These are phyloP conservation scores for Watsonalla binaria DNA, from an alignment of 2,888 invertebrate genomes.

Conservation along the genomic window DNA sequence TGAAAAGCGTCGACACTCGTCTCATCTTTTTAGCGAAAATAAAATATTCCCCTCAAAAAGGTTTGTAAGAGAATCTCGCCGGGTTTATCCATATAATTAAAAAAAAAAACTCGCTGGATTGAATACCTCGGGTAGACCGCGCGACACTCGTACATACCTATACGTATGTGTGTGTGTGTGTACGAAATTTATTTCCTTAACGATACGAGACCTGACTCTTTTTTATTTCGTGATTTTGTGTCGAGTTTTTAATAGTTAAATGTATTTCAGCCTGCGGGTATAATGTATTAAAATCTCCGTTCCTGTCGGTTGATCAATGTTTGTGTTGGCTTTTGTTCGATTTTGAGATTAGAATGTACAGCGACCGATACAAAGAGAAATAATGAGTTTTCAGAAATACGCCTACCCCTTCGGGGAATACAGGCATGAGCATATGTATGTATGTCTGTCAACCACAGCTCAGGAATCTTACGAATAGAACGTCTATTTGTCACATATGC, in stretches of 20 bases:
- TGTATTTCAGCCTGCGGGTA: conserved; percentile 12
- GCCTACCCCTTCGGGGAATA: too few relatives aligned
- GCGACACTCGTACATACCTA: conserved; percentile 14
- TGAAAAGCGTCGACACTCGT: conserved; percentile 9
- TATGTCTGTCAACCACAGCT: too few relatives aligned
- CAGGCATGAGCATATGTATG: too few relatives aligned
- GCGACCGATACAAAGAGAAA: too few relatives aligned
- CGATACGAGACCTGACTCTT: conserved; percentile 39
- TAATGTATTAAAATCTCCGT: conserved; percentile 3
- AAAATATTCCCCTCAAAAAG: conserved; percentile 18
- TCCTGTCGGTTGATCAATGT: background rate
- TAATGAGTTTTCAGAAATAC: too few relatives aligned
- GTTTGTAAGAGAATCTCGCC: conserved; percentile 18
- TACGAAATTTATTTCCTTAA: conserved; percentile 56
- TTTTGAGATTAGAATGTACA: too few relatives aligned
- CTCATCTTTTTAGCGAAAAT: conserved; percentile 15
- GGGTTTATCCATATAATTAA: conserved; percentile 40
- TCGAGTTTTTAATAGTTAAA: conserved; percentile 20
- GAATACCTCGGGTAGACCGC: conserved; percentile 29
- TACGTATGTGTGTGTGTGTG: conserved; percentile 9
- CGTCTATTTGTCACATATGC: too few relatives aligned
- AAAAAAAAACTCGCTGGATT: conserved; percentile 35
- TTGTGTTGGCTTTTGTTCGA: conserved; percentile 4
- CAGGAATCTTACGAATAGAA: too few relatives aligned
- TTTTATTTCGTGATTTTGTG: conserved; percentile 37